Evolutionary conservation across 2,113 vertebrate genomes (phyloP).

Genomic region (Chionis minor): DNA sequence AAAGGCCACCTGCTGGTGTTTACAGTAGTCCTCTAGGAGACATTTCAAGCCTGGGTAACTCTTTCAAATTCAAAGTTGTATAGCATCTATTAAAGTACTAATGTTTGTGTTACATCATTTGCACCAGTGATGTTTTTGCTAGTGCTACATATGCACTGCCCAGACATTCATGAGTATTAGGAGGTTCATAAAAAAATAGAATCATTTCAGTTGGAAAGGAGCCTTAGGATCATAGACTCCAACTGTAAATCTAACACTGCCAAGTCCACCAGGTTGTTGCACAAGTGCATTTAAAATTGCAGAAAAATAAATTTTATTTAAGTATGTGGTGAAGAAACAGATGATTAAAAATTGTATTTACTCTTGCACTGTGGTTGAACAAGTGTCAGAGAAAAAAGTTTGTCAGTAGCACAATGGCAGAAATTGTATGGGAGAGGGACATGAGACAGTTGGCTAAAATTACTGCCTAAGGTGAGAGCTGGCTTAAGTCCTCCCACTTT

Average conservation of each 20-base stretch:
- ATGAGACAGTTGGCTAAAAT: too few species aligned
- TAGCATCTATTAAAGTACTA: neutral
- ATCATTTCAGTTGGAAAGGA: neutral
- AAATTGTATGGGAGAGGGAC: too few species aligned
- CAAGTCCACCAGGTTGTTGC: neutral
- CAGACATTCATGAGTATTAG: neutral
- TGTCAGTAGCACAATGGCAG: too few species aligned
- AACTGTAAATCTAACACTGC: neutral
- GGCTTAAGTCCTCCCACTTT: too few species aligned
- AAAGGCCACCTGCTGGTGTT: neutral
- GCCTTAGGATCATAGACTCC: neutral
- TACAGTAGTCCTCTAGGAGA: neutral
- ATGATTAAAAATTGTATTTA: neutral
- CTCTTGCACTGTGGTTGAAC: neutral
- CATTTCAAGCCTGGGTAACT: neutral
- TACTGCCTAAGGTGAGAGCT: too few species aligned
- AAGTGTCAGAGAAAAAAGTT: neutral
- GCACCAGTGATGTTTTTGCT: neutral
- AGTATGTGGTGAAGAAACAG: neutral
- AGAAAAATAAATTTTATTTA: neutral
- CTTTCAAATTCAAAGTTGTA: neutral
- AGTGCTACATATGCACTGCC: accelerated
- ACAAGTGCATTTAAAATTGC: neutral
- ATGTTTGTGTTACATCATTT: neutral
- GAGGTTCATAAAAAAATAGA: neutral